A percentile compares a stretch with the other conserved stretches of the same genome.
phyloP scores from a whole-genome alignment of 2,797 vertebrate genomes.

The Chanos chanos region DNA sequence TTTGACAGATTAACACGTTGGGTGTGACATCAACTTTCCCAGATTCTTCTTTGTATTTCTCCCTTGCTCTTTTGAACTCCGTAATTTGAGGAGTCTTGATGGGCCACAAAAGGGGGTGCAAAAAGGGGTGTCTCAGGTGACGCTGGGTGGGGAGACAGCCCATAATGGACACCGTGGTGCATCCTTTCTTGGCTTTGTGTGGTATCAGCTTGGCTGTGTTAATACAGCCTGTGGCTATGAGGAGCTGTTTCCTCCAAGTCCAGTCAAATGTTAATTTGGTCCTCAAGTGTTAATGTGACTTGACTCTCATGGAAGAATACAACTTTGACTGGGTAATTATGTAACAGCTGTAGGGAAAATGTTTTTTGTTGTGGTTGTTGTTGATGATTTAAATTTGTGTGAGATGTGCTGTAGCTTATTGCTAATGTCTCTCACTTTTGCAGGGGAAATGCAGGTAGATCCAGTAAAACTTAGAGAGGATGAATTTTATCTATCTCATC shows the following conservation, averaged over 20 bases:
- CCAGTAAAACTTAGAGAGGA: no score
- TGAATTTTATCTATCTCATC: background rate
- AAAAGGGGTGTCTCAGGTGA: slow-evolving; percentile 9
- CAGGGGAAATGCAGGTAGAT: no score
- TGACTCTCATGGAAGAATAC: slow-evolving; percentile 28
- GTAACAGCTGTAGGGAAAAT: no score
- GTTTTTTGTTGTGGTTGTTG: no score
- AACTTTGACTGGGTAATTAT: slow-evolving; percentile 29
- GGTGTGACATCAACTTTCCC: no score
- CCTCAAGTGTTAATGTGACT: slow-evolving; percentile 34
- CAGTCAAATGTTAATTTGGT: slow-evolving; percentile 44
- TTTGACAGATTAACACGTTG: no score
- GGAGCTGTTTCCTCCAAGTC: slow-evolving; percentile 38
- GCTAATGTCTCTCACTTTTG: no score
- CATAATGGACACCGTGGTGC: slow-evolving; percentile 11
- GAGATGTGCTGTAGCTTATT: no score
- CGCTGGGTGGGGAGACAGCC: slow-evolving; percentile 17
- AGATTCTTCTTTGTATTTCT: slow-evolving; percentile 17
- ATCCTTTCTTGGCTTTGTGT: slow-evolving; percentile 34
- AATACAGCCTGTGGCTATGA: slow-evolving; percentile 37
- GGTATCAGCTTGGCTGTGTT: slow-evolving; percentile 21
- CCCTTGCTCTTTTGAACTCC: background rate
- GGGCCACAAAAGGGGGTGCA: background rate
- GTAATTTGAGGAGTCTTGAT: background rate
- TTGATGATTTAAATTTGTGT: no score